Base-by-base conservation (phyloP, 2,888 invertebrate genomes). In the Stenodera caucasica region DNA sequence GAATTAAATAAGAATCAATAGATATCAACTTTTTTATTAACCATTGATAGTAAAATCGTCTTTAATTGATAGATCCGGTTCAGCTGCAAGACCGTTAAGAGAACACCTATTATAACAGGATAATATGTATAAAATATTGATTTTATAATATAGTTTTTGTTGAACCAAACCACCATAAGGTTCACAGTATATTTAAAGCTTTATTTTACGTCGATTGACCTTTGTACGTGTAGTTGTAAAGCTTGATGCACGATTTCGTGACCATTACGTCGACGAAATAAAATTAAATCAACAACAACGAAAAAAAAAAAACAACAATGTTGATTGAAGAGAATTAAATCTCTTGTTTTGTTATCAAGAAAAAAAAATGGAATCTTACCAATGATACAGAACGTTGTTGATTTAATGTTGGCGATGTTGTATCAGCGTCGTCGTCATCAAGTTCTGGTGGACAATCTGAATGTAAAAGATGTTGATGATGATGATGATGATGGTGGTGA, bases 331-430 rank as follows among this genome's bases (percentile, higher is more conserved):
- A 9, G 15, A 37, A 35, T 12, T 2, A 15, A 37, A 5, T 37
- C 37, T 37, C 14, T 35, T 30, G 33, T 33, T 14, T n/a, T 1
- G 30, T 30, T 35, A 1, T 14, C 35, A 18, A 40, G 15, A 40
- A 40, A 40, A n/a, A n/a, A n/a, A n/a, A n/a, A n/a, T 14, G 15
- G 18, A 21, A 40, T 40, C 73, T 74, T 62, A 75, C 75, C 72
- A 75, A 67, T 54, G 75, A 75, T 57, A 71, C 65, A 55, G 75
- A 75, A 65, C 73, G 61, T 61, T 72, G 73, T 61, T 40, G 40
- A 12, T 73, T 73, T 65, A 74, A 61, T 57, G 64, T 64, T 55
- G 73, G 70, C 57, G 73, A 69, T 21, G 40, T 40, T 18, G 18
- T 40, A 37, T 14, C 14, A 5, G 8, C 9, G 18, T 40, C 40